Base-by-base conservation (phyloP, 2,113 vertebrate genomes). In the Mesocricetus auratus region DNA sequence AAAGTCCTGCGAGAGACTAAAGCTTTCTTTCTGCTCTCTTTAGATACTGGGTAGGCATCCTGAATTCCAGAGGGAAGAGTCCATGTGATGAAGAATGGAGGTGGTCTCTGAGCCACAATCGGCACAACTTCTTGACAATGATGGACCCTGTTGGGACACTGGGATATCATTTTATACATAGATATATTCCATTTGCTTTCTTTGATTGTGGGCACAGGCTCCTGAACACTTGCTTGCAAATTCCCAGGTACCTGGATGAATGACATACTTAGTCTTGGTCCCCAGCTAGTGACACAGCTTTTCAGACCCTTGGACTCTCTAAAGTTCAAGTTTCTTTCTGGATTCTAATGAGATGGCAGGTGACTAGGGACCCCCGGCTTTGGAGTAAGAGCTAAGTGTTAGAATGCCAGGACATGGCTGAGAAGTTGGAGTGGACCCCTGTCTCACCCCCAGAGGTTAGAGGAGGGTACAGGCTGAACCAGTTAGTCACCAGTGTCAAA, bases 1-100 rank as follows among this genome's bases (percentile, higher is more conserved):
- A 69, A 39, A 2, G 4, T 0, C 0, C 11, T 53, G 31, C 53
- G 66, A n/a, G 47, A 3, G 53, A 29, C 21, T 26, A 4, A 5
- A 10, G 3, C 22, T 45, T 79, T 42, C 74, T n/a, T 86, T 36
- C 39, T n/a, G 73, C 2, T 62, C 58, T 33, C 56, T 42, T 26
- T 36, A n/a, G 45, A 53, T 39, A 15, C 12, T 1, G 22, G 4
- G 47, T 21, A n/a, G 17, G 0, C 4, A 0, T 26, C 7, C 24
- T 8, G 22, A 50, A 53, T 26, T 22, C 26, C n/a, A 50, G 78
- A 6, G 7, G 56, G 60, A 47, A 36, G 21, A 12, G 31, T n/a
- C 58, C 1, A 0, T 0, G 26, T 45, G 60, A 31, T n/a, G 15
- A 56, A 15, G 60, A 53, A 1, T n/a, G 3, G 26, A n/a, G 64